Evolutionary conservation across 2,113 vertebrate species (phyloP).

Genomic region (Hemibagrus wyckioides): DNA sequence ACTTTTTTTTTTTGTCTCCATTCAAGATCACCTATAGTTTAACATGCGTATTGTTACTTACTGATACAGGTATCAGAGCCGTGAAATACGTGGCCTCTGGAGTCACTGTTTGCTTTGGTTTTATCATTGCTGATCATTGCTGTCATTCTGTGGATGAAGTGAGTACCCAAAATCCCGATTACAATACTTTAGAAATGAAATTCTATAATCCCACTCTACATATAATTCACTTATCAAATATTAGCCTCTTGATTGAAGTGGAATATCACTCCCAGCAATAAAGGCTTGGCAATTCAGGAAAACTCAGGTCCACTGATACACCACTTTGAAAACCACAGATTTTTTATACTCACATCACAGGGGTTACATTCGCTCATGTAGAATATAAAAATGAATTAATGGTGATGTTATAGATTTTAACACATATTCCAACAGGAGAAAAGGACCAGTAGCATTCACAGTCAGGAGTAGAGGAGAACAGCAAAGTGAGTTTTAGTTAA

Average conservation of each 20-base stretch:
- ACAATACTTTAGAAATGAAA: neutral
- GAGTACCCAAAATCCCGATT: neutral
- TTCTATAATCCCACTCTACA: too few relatives aligned
- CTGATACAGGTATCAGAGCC: neutral
- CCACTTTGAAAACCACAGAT: neutral
- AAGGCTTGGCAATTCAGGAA: neutral
- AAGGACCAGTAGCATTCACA: neutral
- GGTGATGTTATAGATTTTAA: neutral
- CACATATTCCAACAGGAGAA: neutral
- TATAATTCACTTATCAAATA: neutral
- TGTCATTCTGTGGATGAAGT: slow-evolving; percentile 18
- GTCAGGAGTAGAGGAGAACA: neutral
- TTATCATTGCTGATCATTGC: neutral
- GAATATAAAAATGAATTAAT: neutral
- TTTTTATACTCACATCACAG: neutral
- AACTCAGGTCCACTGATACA: neutral
- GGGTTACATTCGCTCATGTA: neutral
- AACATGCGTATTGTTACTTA: neutral
- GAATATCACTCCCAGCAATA: neutral
- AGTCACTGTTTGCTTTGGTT: neutral
- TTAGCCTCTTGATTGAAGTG: neutral
- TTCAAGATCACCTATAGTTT: neutral
- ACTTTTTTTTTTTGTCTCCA: too few relatives aligned
- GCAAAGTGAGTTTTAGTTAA: neutral
- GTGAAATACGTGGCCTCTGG: neutral